phyloP scores from a whole-genome alignment of 2,113 vertebrate genomes.

The Rhegmatorhina hoffmannsi region DNA sequence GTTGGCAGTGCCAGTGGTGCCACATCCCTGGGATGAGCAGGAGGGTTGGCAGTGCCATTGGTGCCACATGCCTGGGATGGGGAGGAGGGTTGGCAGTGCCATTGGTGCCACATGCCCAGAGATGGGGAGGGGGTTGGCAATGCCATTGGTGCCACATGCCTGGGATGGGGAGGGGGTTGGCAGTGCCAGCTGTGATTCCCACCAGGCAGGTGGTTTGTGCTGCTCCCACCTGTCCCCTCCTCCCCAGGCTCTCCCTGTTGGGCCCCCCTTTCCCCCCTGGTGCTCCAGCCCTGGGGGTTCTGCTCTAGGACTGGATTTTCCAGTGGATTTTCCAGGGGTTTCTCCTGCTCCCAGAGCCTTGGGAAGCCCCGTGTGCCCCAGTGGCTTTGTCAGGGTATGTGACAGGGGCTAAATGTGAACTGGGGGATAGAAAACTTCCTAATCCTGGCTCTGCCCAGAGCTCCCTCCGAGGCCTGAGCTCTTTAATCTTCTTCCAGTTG shows the following conservation, averaged over 20 bases:
- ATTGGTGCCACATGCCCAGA: no score
- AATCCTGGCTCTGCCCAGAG: background rate
- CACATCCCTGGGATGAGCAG: no score
- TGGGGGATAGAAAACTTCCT: background rate
- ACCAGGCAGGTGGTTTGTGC: fast-evolving
- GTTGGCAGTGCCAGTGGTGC: no score
- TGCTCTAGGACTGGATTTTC: no score
- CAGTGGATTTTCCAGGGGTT: background rate
- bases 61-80: no score
- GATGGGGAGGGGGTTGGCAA: no score
- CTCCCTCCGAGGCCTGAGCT: background rate
- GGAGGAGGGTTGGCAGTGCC: no score
- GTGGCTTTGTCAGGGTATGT: background rate
- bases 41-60: no score
- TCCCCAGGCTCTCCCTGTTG: background rate
- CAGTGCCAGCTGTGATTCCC: background rate
- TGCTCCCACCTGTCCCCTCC: background rate
- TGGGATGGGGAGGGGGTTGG: no score
- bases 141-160: no score
- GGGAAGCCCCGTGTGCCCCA: background rate
- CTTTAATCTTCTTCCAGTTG: constrained; percentile 30
- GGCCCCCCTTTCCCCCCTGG: background rate
- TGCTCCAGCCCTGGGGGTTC: no score
- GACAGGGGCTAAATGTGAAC: background rate
- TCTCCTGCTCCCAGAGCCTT: background rate